Percentiles rank a stretch among this genome's conserved stretches.
Conservation (phyloP, 2,888 invertebrate species). For the Drosophila anceps region DNA sequence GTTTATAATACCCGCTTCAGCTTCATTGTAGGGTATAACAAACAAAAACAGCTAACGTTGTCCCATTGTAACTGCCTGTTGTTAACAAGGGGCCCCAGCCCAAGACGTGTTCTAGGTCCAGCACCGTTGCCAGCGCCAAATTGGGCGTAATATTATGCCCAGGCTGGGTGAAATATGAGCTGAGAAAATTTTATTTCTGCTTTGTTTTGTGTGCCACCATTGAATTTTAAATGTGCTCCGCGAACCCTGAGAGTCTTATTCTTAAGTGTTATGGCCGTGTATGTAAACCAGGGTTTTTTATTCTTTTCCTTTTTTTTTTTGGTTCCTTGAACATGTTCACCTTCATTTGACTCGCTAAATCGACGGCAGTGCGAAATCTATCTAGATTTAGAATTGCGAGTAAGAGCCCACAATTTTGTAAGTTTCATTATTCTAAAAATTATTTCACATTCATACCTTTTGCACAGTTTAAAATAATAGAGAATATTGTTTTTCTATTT, state of each 20-base stretch:
- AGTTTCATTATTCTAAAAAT: neutral
- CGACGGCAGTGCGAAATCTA: conserved; percentile 20
- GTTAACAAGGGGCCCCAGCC: conserved; percentile 75
- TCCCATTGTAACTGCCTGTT: conserved; percentile 74
- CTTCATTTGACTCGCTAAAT: conserved; percentile 21
- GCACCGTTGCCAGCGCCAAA: conserved; percentile 75
- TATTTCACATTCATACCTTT: conserved; percentile 20
- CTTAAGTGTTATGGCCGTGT: conserved; percentile 51
- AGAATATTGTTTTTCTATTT: conserved; percentile 13
- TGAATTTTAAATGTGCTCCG: conserved; percentile 56
- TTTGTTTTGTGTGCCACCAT: conserved; percentile 60
- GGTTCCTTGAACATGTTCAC: conserved; percentile 30
- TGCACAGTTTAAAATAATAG: conserved; percentile 27
- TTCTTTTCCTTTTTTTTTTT: neutral
- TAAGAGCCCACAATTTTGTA: neutral
- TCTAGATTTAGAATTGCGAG: neutral
- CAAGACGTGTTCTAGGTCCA: conserved; percentile 61
- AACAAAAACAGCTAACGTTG: conserved; percentile 65
- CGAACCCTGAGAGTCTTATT: conserved; percentile 49
- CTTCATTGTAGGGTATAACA: conserved; percentile 30
- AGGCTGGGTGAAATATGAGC: conserved; percentile 78
- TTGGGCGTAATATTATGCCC: conserved; percentile 77
- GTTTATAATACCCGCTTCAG: conserved; percentile 10
- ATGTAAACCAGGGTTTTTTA: conserved; percentile 28
- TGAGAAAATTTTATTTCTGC: conserved; percentile 77